A percentile compares a stretch with the other conserved stretches of the same genome.
These are phyloP conservation scores for Malacoraja senta DNA, from an alignment of 2,797 vertebrate species.

Conservation along the genomic window DNA sequence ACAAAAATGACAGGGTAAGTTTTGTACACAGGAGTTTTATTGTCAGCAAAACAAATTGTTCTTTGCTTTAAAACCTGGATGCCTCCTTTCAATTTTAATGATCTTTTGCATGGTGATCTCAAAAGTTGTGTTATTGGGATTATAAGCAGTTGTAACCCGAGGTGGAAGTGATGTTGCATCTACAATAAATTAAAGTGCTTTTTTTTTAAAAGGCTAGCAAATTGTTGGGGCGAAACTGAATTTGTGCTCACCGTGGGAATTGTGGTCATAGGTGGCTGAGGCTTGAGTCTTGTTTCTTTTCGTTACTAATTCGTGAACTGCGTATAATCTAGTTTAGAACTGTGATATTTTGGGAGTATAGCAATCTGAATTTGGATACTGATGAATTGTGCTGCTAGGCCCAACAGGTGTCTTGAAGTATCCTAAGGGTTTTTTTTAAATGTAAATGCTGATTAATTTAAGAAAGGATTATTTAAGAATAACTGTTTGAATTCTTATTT, in stretches of 20 bases:
- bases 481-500: neutral
- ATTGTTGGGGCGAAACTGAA: neutral
- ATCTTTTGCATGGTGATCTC: neutral
- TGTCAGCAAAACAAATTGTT: conserved; percentile 1
- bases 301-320: neutral
- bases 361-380: neutral
- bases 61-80: neutral
- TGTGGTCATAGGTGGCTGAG: neutral
- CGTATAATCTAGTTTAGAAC: neutral
- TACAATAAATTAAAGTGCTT: neutral
- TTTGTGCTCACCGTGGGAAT: neutral
- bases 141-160: neutral
- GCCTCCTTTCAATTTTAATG: neutral
- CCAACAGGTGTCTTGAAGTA: neutral
- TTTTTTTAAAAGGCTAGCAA: neutral
- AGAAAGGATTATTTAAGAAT: neutral
- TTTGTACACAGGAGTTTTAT: neutral
- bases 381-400: neutral
- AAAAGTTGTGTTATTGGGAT: too few relatives aligned
- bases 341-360: neutral
- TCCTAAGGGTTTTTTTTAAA: neutral
- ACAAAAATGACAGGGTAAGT: neutral
- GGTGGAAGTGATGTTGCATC: too few relatives aligned
- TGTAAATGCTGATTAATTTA: neutral
- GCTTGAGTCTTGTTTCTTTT: neutral